These are phyloP conservation scores for Apostichopus californicus DNA, from an alignment of 35 echinoderm and acorn worm genomes.

Conservation along the genomic window DNA sequence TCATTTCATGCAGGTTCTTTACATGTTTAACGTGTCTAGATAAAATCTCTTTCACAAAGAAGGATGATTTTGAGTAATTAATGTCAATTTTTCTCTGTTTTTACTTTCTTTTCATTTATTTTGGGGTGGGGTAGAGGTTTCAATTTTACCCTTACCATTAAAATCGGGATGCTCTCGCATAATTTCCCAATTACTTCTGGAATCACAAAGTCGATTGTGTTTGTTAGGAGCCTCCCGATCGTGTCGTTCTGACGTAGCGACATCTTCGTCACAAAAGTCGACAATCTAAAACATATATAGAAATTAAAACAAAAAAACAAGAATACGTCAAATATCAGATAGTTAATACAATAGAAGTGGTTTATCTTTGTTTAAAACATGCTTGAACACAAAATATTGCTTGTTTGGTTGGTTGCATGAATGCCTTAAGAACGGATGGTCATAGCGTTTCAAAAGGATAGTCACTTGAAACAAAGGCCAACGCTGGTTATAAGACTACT, in stretches of 20 bases:
- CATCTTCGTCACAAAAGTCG: slow-evolving; percentile 63
- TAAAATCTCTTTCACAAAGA: background rate
- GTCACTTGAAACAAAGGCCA: too few species aligned
- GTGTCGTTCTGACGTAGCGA: slow-evolving; percentile 27
- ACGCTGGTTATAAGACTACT: too few species aligned
- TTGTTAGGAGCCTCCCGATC: slow-evolving; percentile 62
- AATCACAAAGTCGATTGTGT: slow-evolving; percentile 68
- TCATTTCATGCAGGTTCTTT: too few species aligned
- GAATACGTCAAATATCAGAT: background rate
- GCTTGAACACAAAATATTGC: too few species aligned
- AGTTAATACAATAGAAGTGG: background rate
- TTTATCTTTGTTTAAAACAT: too few species aligned
- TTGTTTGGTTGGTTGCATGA: too few species aligned
- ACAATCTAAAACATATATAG: background rate
- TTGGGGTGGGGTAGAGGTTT: too few species aligned
- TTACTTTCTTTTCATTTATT: too few species aligned
- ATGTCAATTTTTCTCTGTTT: too few species aligned
- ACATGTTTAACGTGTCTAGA: too few species aligned
- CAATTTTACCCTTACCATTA: slow-evolving; percentile 4
- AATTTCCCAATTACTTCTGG: slow-evolving; percentile 69
- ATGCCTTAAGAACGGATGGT: too few species aligned
- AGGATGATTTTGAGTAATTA: background rate
- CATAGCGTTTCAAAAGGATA: too few species aligned
- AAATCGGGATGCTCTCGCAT: slow-evolving; percentile 72
- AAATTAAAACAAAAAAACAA: background rate